Base-by-base conservation (phyloP, 2,113 vertebrate species). In the Notiomystis cincta region DNA sequence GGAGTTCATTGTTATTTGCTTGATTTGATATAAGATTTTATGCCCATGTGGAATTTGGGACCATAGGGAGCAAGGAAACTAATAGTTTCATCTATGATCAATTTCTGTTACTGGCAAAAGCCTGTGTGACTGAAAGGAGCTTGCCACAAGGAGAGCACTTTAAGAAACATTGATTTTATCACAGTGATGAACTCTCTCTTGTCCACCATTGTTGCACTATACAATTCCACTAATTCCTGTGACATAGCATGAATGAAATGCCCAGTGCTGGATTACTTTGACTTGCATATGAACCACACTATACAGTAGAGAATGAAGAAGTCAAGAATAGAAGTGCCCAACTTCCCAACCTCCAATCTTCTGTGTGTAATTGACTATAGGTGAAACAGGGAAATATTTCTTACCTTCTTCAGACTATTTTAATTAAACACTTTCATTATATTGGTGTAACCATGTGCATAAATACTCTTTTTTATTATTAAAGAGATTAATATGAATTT, bases 321-420 rank as follows among this genome's bases (percentile, higher is more conserved):
- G 15, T 71, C 33, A 78, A 79, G 48, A 72, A 72, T 19, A 60
- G 15, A 25, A 70, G 9, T n/a, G 67, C 79, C 22, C 44, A 20
- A 24, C 21, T 45, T 28, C 16, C 15, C 6, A 33, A 2, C 13
- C 24, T 65, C 16, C 7, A 20, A 71, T 85, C 19, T 53, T 75
- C 37, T 31, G 6, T 69, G 8, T 0, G 1, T 61, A 40, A 47
- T 50, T 91, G 2, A 7, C 14, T 61, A 2, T 3, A 53, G 3
- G 7, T 67, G 21, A 50, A 79, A 84, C 12, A 86, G 8, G 5
- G 16, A 44, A 72, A 35, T 47, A 40, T 60, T 85, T 82, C 15
- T 51, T 82, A 44, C 11, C 4, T 79, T 76, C 8, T 11, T 69
- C 23, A 42, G 6, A 7, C 7, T 57, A 33, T 69, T 90, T 58